Evolutionary conservation across 2,888 invertebrate genomes (phyloP).

Genomic region (Entomobrya proxima): DNA sequence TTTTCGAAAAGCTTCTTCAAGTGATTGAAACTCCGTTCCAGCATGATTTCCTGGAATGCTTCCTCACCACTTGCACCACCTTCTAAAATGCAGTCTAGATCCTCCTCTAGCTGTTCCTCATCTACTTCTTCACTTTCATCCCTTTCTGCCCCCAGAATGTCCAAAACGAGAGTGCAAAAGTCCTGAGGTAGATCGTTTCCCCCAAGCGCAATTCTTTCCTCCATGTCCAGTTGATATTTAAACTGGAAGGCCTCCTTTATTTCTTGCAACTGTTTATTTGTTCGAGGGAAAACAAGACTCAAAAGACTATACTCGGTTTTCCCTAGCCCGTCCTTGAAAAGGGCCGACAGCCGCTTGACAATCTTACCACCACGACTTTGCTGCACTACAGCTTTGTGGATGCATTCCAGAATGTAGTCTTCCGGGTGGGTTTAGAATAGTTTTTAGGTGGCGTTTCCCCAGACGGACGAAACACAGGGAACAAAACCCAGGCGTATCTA

Average conservation of each 20-base stretch:
- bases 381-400: not conserved
- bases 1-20: not conserved
- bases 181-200: not conserved
- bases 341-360: not conserved
- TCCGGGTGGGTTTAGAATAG: too few relatives aligned
- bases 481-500: too few relatives aligned
- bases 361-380: not conserved
- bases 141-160: conserved; percentile 72
- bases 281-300: not conserved
- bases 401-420: not conserved
- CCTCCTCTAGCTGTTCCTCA: conserved; percentile 76
- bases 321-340: not conserved
- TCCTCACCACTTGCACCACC: not conserved
- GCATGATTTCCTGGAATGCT: not conserved
- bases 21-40: conserved; percentile 77
- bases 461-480: too few relatives aligned
- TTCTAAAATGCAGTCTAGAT: not conserved
- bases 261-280: not conserved
- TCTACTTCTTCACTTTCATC: conserved; percentile 78
- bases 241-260: not conserved
- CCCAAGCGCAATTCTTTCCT: not conserved
- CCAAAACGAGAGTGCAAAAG: not conserved
- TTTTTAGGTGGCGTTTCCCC: too few relatives aligned
- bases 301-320: not conserved
- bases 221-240: not conserved